Percentiles rank a stretch among this genome's conserved stretches.
Conservation (phyloP, 2,888 invertebrate species). For the Lutraria lutraria region DNA sequence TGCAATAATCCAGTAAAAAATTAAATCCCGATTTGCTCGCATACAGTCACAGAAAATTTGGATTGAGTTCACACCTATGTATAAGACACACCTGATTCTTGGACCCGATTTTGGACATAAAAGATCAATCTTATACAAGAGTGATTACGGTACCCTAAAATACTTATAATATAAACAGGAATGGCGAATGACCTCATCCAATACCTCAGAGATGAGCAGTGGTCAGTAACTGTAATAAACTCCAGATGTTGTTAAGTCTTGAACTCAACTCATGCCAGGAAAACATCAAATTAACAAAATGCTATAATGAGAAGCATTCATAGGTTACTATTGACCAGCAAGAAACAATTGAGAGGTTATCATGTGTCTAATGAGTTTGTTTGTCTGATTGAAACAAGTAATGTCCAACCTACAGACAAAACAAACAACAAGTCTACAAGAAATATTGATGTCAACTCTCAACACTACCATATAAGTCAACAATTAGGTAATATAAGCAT, state of each 20-base stretch:
- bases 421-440: not conserved
- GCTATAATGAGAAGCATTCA: not conserved
- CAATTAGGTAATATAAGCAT: too few species aligned
- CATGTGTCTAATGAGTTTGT: not conserved
- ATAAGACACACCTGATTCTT: too few species aligned
- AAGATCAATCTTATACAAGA: too few species aligned
- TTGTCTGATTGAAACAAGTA: not conserved
- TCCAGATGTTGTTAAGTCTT: not conserved
- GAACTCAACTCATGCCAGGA: not conserved
- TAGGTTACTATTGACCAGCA: constrained; percentile 2
- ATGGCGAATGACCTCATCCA: not conserved
- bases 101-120: too few species aligned
- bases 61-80: too few species aligned
- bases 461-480: too few species aligned
- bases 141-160: too few species aligned
- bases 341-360: not conserved
- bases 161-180: too few species aligned
- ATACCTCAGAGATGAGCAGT: not conserved
- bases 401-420: not conserved
- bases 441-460: too few species aligned
- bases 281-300: not conserved
- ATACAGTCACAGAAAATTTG: too few species aligned
- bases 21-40: too few species aligned
- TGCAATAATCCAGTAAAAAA: too few species aligned
- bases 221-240: not conserved